phyloP scores from a whole-genome alignment of 2,888 invertebrate species.

The Syritta pipiens region DNA sequence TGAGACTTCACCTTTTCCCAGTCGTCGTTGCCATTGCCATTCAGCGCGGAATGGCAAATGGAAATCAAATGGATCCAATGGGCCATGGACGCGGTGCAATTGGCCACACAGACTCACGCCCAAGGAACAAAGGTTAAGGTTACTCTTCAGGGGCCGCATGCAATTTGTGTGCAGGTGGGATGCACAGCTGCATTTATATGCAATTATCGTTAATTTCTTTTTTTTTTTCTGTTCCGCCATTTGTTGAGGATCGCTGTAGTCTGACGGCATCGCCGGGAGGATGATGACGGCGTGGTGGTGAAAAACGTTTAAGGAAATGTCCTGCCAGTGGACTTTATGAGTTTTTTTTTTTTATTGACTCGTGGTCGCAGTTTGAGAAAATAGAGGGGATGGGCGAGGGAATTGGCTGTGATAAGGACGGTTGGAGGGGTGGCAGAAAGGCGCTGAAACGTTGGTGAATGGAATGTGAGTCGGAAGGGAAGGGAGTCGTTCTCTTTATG shows the following conservation, averaged over 20 bases:
- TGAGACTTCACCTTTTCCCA: not conserved
- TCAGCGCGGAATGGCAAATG: conserved; percentile 53
- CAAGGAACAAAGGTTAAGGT: conserved; percentile 55
- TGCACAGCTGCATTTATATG: conserved; percentile 36
- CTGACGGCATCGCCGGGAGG: no score
- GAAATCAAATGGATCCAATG: conserved; percentile 62
- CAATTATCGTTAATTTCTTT: conserved; percentile 32
- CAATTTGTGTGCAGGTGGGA: conserved; percentile 20
- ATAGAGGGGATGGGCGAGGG: no score
- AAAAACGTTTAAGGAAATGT: no score
- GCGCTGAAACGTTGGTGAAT: no score
- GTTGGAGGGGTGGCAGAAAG: no score
- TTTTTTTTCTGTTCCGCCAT: not conserved
- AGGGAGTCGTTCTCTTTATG: no score
- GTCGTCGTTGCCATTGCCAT: conserved; percentile 30
- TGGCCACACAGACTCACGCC: not conserved
- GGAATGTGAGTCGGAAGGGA: no score
- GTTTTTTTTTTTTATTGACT: no score
- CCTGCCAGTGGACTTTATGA: no score
- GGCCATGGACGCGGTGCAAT: conserved; percentile 33
- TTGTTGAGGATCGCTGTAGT: not conserved
- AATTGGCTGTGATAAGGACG: no score
- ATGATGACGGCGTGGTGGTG: no score
- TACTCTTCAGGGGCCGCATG: conserved; percentile 1
- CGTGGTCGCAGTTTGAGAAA: no score